Conservation (phyloP, 2,888 invertebrate genomes). For the Apamea anceps region DNA sequence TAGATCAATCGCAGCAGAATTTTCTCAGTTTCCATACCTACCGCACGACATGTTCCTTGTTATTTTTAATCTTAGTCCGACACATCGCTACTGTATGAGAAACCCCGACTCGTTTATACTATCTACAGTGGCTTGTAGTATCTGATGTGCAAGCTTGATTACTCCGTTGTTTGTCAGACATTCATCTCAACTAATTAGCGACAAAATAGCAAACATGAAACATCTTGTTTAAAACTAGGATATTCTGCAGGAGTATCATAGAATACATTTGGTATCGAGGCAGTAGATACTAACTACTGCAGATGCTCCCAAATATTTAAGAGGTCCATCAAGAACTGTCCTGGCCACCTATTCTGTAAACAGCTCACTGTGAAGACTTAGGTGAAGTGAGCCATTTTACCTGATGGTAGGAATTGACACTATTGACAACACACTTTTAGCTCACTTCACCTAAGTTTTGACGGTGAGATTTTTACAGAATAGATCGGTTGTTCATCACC, state of each 20-base stretch:
- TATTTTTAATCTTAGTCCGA: neutral
- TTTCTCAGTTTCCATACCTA: neutral
- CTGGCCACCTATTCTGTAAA: too few species aligned
- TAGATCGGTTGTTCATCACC: too few species aligned
- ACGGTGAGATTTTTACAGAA: too few species aligned
- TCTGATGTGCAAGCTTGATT: slow-evolving; percentile 19
- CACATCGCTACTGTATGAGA: slow-evolving; percentile 9
- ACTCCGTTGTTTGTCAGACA: neutral
- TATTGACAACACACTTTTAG: too few species aligned
- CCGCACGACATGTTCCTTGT: neutral
- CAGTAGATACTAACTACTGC: too few species aligned
- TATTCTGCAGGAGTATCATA: neutral
- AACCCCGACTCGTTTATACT: neutral
- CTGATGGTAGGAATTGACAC: too few species aligned
- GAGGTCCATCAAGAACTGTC: neutral
- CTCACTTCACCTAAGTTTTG: too few species aligned
- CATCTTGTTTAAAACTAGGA: neutral
- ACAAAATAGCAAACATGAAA: neutral
- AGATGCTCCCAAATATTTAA: too few species aligned
- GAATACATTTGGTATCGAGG: neutral
- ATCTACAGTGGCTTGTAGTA: neutral
- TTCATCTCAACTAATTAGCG: neutral
- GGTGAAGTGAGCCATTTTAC: too few species aligned
- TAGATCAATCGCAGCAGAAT: neutral
- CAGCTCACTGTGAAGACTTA: too few species aligned